phyloP scores from a whole-genome alignment of 2,113 vertebrate species.

The Hippolais icterina region DNA sequence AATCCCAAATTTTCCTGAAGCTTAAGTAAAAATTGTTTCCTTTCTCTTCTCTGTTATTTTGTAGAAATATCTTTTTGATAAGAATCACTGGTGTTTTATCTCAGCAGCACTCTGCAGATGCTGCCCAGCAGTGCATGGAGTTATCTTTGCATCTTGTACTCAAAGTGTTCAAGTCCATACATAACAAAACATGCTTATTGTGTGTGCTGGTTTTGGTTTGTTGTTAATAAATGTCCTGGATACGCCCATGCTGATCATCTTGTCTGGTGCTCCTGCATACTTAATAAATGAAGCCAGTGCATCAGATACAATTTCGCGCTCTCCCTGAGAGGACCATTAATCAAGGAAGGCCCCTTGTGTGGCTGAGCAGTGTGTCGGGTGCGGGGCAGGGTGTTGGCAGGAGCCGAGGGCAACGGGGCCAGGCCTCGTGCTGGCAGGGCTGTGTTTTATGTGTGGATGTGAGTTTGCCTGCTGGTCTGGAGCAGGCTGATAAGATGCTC shows the following conservation, averaged over 20 bases:
- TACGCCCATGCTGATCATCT: background rate
- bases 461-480: slow-evolving; percentile 84
- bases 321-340: slow-evolving; percentile 54
- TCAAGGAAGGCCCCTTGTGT: background rate
- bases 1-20: background rate
- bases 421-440: slow-evolving; percentile 81
- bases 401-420: slow-evolving; percentile 70
- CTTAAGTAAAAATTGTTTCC: background rate
- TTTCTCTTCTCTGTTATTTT: background rate
- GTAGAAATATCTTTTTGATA: background rate
- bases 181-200: slow-evolving; percentile 31
- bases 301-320: background rate
- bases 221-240: slow-evolving; percentile 45
- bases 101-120: background rate
- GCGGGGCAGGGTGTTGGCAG: slow-evolving; percentile 59
- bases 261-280: background rate
- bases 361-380: slow-evolving; percentile 34
- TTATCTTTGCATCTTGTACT: background rate
- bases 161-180: background rate
- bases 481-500: slow-evolving; percentile 91
- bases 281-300: slow-evolving; percentile 46
- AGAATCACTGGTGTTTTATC: background rate
- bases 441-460: slow-evolving; percentile 83
- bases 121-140: background rate
- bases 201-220: background rate